phyloP scores from a whole-genome alignment of 2,113 vertebrate genomes.

The Plestiodon gilberti region DNA sequence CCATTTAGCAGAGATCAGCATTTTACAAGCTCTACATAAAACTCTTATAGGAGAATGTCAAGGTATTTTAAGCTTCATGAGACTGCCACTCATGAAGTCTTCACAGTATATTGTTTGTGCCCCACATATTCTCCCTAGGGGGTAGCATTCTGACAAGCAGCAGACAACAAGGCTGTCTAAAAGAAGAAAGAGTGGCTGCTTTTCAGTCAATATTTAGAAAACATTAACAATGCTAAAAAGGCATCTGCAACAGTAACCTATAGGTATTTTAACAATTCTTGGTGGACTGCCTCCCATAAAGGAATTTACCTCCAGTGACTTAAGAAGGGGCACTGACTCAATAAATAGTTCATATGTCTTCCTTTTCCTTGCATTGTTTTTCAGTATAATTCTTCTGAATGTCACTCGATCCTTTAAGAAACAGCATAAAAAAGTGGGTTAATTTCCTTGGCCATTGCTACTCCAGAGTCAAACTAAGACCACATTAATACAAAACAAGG shows the following conservation, averaged over 20 bases:
- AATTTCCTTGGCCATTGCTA: slow-evolving; percentile 15
- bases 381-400: slow-evolving; percentile 97
- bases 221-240: neutral
- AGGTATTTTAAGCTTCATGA: neutral
- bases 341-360: slow-evolving; percentile 93
- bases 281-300: slow-evolving; percentile 32
- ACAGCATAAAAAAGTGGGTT: slow-evolving; percentile 54
- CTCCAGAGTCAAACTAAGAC: neutral
- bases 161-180: neutral
- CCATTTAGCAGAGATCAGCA: neutral
- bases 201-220: too few relatives aligned
- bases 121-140: neutral
- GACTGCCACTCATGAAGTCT: neutral
- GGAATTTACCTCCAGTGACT: slow-evolving; percentile 92
- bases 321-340: slow-evolving; percentile 95
- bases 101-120: neutral
- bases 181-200: neutral
- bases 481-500: neutral
- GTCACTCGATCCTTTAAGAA: slow-evolving; percentile 91
- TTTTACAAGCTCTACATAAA: neutral
- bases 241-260: neutral
- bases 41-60: too few relatives aligned
- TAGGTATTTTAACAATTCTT: slow-evolving; percentile 30
- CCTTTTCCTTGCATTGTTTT: slow-evolving; percentile 97
- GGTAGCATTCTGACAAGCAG: neutral